phyloP scores from a whole-genome alignment of 2,797 vertebrate species.

The Stomatorhinus walkeri region DNA sequence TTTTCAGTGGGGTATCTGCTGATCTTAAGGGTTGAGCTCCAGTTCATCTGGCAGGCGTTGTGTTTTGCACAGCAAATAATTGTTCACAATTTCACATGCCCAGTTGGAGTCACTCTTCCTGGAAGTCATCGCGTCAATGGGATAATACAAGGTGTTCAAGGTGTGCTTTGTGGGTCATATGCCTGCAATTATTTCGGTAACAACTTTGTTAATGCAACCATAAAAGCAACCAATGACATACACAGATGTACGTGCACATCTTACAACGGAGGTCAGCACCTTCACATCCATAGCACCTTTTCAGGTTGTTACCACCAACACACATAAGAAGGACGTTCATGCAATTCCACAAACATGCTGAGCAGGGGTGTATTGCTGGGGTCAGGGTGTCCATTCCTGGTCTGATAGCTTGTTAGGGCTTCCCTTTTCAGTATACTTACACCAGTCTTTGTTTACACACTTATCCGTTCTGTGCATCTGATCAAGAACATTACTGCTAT shows the following conservation, averaged over 20 bases:
- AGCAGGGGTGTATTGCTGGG: not conserved
- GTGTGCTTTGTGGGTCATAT: slow-evolving; percentile 52
- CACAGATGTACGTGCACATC: not conserved
- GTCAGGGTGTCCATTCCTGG: not conserved
- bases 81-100: slow-evolving; percentile 69
- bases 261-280: not conserved
- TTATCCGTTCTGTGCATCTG: not conserved
- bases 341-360: not conserved
- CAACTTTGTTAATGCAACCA: slow-evolving; percentile 21
- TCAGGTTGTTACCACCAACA: not conserved
- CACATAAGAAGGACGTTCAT: not conserved
- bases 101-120: slow-evolving; percentile 61
- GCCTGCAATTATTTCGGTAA: slow-evolving; percentile 67
- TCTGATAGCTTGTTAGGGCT: not conserved
- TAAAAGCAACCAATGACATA: not conserved
- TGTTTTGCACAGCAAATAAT: slow-evolving; percentile 74
- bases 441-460: not conserved
- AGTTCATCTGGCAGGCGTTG: slow-evolving; percentile 72
- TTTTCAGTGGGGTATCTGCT: slow-evolving; percentile 49
- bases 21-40: slow-evolving; percentile 60
- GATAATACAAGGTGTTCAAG: slow-evolving; percentile 55
- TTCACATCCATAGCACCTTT: not conserved
- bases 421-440: not conserved
- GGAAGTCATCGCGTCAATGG: slow-evolving; percentile 65
- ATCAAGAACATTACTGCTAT: not conserved